Percentiles rank a stretch among this genome's conserved stretches.
These are phyloP conservation scores for Tineola bisselliella DNA, from an alignment of 2,888 invertebrate species.

Conservation along the genomic window DNA sequence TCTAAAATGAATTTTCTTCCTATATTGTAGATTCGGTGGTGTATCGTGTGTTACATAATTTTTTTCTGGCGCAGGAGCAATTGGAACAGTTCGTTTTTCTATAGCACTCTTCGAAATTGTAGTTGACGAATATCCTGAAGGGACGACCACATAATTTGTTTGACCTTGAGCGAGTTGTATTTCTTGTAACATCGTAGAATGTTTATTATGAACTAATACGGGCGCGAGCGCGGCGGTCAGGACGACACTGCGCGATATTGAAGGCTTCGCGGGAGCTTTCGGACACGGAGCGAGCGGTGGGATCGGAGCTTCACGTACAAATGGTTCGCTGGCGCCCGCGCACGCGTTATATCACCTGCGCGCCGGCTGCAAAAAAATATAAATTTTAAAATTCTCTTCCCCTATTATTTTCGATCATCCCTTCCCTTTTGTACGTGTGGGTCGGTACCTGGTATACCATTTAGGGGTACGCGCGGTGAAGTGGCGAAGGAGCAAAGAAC, in stretches of 20 bases:
- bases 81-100: constrained; percentile 63
- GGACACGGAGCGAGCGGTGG: constrained; percentile 37
- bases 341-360: constrained; percentile 67
- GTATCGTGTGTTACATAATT: constrained; percentile 62
- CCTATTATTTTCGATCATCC: constrained; percentile 69
- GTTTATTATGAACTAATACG: constrained; percentile 26
- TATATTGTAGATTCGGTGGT: constrained; percentile 70
- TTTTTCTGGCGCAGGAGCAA: constrained; percentile 70
- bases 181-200: constrained; percentile 57
- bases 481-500: constrained; percentile 38
- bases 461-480: constrained; percentile 30
- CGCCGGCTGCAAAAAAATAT: constrained; percentile 69
- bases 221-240: constrained; percentile 45
- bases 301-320: constrained; percentile 56
- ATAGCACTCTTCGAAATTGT: constrained; percentile 57
- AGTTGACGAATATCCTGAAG: constrained; percentile 58
- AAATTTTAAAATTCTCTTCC: constrained; percentile 67
- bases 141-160: constrained; percentile 71
- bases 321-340: constrained; percentile 63
- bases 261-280: constrained; percentile 40
- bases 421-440: constrained; percentile 61
- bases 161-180: constrained; percentile 65
- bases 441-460: constrained; percentile 57
- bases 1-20: constrained; percentile 78
- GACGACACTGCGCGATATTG: constrained; percentile 38